phyloP scores from a whole-genome alignment of 2,888 invertebrate species.

The Ctena decussata region DNA sequence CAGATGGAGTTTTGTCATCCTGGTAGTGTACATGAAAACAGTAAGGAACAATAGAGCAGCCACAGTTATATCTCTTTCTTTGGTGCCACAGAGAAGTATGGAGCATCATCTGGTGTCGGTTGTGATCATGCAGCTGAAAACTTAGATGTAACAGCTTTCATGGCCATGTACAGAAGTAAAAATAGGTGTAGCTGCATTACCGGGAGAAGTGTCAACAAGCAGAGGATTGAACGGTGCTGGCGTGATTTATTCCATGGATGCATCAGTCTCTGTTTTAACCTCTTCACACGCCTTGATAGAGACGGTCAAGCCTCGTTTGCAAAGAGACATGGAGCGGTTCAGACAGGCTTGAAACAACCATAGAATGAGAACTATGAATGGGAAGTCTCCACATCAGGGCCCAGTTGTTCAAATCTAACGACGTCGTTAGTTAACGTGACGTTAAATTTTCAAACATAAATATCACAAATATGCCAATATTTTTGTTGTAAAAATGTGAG shows the following conservation, averaged over 20 bases:
- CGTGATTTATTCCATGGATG: conserved; percentile 50
- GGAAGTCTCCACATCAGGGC: conserved; percentile 27
- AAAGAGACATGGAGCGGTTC: conserved; percentile 7
- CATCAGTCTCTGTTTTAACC: conserved; percentile 6
- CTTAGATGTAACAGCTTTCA: conserved; percentile 50
- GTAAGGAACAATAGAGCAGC: conserved; percentile 57
- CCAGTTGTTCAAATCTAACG: too few species aligned
- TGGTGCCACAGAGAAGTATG: conserved; percentile 53
- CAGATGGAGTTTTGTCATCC: conserved; percentile 65
- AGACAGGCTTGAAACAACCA: conserved; percentile 26
- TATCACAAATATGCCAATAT: too few species aligned
- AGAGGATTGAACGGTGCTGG: conserved; percentile 36
- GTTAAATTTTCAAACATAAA: too few species aligned
- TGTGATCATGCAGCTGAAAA: conserved; percentile 69
- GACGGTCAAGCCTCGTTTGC: conserved; percentile 15
- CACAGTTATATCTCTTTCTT: conserved; percentile 54
- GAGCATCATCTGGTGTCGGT: conserved; percentile 52
- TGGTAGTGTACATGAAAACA: conserved; percentile 53
- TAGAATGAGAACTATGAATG: not conserved
- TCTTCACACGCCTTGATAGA: conserved; percentile 49
- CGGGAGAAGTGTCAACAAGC: conserved; percentile 59
- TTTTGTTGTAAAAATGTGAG: too few species aligned
- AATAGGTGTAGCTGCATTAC: conserved; percentile 46
- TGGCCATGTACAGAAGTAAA: conserved; percentile 31
- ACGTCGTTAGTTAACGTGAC: too few species aligned